Conservation (phyloP, 2,113 vertebrate genomes). For the Vireo altiloquus region DNA sequence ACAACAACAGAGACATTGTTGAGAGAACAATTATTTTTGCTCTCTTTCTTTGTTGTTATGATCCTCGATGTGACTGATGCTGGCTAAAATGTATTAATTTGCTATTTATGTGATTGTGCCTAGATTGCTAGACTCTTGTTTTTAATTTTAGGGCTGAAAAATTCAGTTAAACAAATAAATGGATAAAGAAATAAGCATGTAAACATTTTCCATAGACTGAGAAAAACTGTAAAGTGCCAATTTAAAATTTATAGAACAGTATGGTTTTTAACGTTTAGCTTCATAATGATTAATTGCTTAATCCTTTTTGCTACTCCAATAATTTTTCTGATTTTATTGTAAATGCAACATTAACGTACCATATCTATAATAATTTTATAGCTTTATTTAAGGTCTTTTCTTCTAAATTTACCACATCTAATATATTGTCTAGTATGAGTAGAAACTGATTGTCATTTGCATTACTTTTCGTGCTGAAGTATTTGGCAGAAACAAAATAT, state of each 20-base stretch:
- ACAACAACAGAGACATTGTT: background rate
- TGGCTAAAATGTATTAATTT: background rate
- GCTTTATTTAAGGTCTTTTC: background rate
- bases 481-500: background rate
- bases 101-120: background rate
- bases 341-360: background rate
- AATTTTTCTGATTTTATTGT: background rate
- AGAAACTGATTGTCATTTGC: background rate
- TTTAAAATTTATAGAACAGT: background rate
- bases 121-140: background rate
- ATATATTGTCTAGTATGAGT: background rate
- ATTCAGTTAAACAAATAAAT: background rate
- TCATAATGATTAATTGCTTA: constrained; percentile 8
- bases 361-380: background rate
- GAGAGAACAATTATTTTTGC: background rate
- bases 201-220: background rate
- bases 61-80: background rate
- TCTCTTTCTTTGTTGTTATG: background rate
- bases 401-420: background rate
- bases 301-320: background rate
- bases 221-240: background rate
- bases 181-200: background rate
- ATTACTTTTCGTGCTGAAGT: background rate
- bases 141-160: background rate
- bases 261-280: background rate